Evolutionary conservation across 2,113 vertebrate species (phyloP).

Genomic region (Copsychus sechellarum): DNA sequence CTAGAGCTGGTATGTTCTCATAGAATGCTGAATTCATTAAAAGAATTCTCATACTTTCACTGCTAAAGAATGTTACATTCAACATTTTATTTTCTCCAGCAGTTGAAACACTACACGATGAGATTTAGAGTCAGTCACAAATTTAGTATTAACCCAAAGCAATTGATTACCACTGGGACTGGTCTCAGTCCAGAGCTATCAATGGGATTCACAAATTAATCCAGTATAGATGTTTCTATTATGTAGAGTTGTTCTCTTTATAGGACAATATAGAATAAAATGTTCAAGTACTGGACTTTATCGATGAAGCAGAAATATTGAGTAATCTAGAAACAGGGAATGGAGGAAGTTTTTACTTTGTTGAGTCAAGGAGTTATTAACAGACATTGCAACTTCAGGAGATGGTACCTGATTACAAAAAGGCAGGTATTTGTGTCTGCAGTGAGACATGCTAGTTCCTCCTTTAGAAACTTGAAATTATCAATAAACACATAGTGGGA

Average conservation of each 20-base stretch:
- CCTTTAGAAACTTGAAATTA: not conserved
- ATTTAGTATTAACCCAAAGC: not conserved
- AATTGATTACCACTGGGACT: not conserved
- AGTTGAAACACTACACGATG: not conserved
- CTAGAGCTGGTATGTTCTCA: not conserved
- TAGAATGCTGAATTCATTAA: not conserved
- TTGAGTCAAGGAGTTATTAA: not conserved
- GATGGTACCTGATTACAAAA: not conserved
- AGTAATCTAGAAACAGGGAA: not conserved
- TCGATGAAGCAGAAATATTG: not conserved
- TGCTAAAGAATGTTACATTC: not conserved
- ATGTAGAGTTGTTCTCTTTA: not conserved
- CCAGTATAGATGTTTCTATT: not conserved
- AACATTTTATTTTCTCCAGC: not conserved
- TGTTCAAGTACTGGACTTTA: not conserved
- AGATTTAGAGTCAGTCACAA: not conserved
- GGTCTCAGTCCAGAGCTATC: not conserved
- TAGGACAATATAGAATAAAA: not conserved
- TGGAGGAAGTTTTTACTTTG: not conserved
- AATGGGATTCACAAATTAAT: not conserved
- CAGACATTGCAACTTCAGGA: not conserved
- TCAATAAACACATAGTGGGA: not conserved
- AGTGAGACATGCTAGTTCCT: not conserved
- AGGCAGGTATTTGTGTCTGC: not conserved
- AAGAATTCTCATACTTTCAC: not conserved